Base-by-base conservation (phyloP, 2,113 vertebrate genomes). In the Cyphomyrus discorhynchus region DNA sequence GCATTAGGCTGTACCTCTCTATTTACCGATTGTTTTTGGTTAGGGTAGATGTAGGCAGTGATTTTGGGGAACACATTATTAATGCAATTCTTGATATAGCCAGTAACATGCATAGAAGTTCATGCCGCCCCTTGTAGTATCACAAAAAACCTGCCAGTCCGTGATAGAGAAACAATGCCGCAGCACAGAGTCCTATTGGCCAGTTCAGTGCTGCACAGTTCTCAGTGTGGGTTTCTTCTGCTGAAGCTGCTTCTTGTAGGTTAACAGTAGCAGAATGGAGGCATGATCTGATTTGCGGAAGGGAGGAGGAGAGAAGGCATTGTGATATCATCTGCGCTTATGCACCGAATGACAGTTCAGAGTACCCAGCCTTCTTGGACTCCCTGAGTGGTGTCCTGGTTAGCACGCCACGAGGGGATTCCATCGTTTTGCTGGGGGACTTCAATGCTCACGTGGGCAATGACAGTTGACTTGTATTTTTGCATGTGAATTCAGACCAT, bases 211-310 rank as follows among this genome's bases (percentile, higher is more conserved):
- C 17, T 66, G 49, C 3, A 80, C 47, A 15, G 47, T 89, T 21
- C 77, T 90, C 24, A 58, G 27, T 27, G 27, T 82, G 3, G 83
- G 89, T 27, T 17, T 50, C 24, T 90, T 86, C 53, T 87, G 80
- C n/a, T 90, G 91, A 15, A 87, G 89, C 15, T 85, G 87, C 53
- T 88, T 77, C 85, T 89, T 91, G 17, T 92, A 89, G 46, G 53
- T 45, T 9, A 89, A 88, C 13, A 82, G 66, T 27, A 90, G 84
- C 24, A 91, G 88, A 24, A 91, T 62, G 11, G 85, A 62, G 2
- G 56, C 46, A 53, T 90, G 90, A 24, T 89, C 86, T n/a, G 66
- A 89, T 89, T 90, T 91, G 9, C 77, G 21, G 66, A 89, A 88
- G 8, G 39, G n/a, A 74, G 56, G 31, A 13, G 1, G 74, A 13